Base-by-base conservation (phyloP, 1,140 invertebrate genomes). In the Notospermus geniculatus region DNA sequence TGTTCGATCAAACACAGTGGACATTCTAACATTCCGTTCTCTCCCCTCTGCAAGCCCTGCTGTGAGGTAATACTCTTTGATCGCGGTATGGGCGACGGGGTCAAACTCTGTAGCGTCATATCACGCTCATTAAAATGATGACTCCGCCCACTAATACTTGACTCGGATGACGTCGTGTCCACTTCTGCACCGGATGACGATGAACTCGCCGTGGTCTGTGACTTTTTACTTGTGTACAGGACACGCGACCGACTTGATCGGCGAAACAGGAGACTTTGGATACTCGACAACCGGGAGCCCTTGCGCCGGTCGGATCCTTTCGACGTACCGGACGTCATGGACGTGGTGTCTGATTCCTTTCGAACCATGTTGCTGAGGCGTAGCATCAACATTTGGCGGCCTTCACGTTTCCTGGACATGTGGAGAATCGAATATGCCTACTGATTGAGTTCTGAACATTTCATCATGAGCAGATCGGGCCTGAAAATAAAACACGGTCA, bases 1-100 rank as follows among this genome's bases (percentile, higher is more conserved):
- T 87, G 77, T 71, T 90, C 88, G 9, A 86, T 83, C 54, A 91
- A 75, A 78, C 90, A 91, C 22, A 92, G 76, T 1, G 89, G 88
- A 80, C 90, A 92, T 77, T 91, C 90, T 63, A 85, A 74, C 17
- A 71, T 22, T 1, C 46, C n/a, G 46, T 23, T 27, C 46, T 50
- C 46, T 4, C 19, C 5, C 5, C 46, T 5, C 4, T 23, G n/a
- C 46, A n/a, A 50, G 5, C 19, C 46, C 25, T 23, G 25, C 4
- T 36, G 32, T 36, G 46, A 50, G 4, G 46, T 50, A 5, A 50
- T 50, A 9, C 19, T 23, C 46, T 5, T 50, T n/a, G 46, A 50
- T 9, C n/a, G n/a, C 46, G 19, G 19, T 9, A 50, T n/a, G 5
- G n/a, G 19, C n/a, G 46, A 19, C 46, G 46, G 19, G 4, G 46